Evolutionary conservation across 2,888 invertebrate genomes (phyloP).

Genomic region (Thalpophila matura): DNA sequence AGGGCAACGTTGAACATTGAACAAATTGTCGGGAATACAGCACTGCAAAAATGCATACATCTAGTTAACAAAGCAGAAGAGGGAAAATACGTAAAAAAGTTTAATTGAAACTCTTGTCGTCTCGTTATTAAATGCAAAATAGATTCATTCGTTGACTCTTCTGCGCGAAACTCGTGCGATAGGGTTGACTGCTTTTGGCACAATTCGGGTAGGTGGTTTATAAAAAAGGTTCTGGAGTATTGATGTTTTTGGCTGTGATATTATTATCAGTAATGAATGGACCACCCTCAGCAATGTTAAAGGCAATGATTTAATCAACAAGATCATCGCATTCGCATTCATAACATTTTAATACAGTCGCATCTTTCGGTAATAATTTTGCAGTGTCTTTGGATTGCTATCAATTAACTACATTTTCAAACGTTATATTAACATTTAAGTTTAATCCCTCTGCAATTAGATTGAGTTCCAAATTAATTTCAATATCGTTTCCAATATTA

Average conservation of each 20-base stretch:
- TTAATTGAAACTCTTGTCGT: conserved; percentile 68
- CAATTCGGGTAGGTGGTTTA: background rate
- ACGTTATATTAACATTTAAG: background rate
- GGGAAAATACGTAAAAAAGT: conserved; percentile 49
- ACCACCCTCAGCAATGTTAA: too few relatives aligned
- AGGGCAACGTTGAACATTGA: conserved; percentile 17
- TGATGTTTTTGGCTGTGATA: background rate
- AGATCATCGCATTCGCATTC: background rate
- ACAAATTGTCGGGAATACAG: conserved; percentile 35
- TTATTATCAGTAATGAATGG: too few relatives aligned
- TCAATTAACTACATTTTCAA: background rate
- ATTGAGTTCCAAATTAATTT: conserved; percentile 10
- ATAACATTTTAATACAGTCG: background rate
- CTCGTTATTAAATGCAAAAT: conserved; percentile 68
- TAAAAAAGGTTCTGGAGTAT: background rate
- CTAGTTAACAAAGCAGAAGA: conserved; percentile 59
- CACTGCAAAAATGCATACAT: conserved; percentile 53
- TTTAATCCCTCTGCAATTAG: conserved; percentile 14
- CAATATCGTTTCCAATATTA: conserved; percentile 10
- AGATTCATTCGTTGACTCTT: conserved; percentile 57
- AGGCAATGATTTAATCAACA: too few relatives aligned
- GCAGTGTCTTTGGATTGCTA: background rate
- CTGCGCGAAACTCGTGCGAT: conserved; percentile 6
- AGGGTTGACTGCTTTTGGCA: conserved; percentile 26
- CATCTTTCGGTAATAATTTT: too few relatives aligned